phyloP scores from a whole-genome alignment of 2,113 vertebrate species.

The Clarias macrocephalus region DNA sequence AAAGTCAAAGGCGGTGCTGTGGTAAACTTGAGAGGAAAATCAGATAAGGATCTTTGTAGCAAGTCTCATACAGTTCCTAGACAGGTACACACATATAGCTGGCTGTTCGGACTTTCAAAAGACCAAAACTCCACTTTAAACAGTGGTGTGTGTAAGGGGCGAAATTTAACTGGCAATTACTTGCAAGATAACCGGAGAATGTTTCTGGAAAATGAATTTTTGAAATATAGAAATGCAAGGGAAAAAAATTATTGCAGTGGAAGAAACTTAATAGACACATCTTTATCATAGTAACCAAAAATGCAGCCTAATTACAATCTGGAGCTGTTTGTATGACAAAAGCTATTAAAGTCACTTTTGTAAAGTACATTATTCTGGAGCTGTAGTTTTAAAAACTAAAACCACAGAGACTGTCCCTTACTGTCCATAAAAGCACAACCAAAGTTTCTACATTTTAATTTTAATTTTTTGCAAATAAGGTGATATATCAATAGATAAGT shows the following conservation, averaged over 20 bases:
- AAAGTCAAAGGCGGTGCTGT: constrained; percentile 3
- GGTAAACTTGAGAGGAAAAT: background rate
- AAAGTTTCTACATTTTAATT: background rate
- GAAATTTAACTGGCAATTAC: constrained; percentile 60
- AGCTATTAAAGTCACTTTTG: constrained; percentile 22
- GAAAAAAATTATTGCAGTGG: background rate
- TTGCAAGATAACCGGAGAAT: constrained; percentile 48
- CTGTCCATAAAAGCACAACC: constrained; percentile 30
- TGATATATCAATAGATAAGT: background rate
- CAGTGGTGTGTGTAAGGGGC: constrained; percentile 64
- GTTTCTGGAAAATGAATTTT: background rate
- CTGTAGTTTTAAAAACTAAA: constrained; percentile 35
- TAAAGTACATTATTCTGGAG: constrained; percentile 9
- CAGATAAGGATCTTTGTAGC: background rate
- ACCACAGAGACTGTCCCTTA: constrained; percentile 24
- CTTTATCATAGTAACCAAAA: background rate
- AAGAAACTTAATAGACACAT: background rate
- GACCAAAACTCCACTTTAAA: constrained; percentile 65
- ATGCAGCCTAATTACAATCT: too few species aligned
- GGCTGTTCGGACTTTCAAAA: background rate
- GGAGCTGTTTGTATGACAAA: background rate
- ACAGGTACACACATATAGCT: constrained; percentile 46
- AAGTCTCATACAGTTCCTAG: constrained; percentile 28
- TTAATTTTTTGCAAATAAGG: background rate
- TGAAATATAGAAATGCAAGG: background rate